Evolutionary conservation across 2,888 invertebrate species (phyloP).

Genomic region (Aphodius granarius): DNA sequence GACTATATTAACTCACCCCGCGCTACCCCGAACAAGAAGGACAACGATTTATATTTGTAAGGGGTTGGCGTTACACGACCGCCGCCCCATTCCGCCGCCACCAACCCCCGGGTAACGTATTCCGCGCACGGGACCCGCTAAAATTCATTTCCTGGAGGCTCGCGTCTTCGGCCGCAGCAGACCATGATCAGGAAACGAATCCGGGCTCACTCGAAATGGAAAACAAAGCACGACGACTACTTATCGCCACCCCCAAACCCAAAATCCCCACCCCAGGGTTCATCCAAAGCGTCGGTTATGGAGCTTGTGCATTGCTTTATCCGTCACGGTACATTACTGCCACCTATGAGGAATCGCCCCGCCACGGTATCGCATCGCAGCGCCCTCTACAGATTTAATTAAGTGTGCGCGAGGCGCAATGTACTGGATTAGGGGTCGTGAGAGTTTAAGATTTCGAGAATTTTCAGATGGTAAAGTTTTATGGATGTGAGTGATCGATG

Average conservation of each 20-base stretch:
- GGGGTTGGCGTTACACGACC: constrained; percentile 11
- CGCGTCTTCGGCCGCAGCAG: constrained; percentile 49
- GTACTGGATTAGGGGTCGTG: not conserved
- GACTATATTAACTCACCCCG: not conserved
- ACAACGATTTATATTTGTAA: constrained; percentile 34
- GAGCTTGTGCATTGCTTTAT: constrained; percentile 28
- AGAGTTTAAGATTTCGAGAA: not conserved
- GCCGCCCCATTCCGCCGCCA: constrained; percentile 16
- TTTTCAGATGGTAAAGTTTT: not conserved
- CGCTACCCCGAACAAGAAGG: not conserved
- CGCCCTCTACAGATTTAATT: not conserved
- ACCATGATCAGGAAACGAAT: constrained; percentile 50
- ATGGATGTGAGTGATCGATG: not conserved
- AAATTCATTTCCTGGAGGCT: constrained; percentile 53
- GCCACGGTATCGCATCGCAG: not conserved
- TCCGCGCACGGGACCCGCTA: constrained; percentile 47
- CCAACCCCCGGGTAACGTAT: constrained; percentile 37
- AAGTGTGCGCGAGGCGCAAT: not conserved
- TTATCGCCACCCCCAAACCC: constrained; percentile 38
- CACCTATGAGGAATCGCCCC: constrained; percentile 17
- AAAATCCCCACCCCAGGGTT: constrained; percentile 19
- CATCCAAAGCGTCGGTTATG: constrained; percentile 20
- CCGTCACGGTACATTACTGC: constrained; percentile 41
- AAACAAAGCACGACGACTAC: constrained; percentile 47
- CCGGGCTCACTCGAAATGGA: constrained; percentile 49